Percentiles rank a stretch among this genome's conserved stretches.
Conservation (phyloP, 2,797 vertebrate species). For the Melanotaenia parkinsoni region DNA sequence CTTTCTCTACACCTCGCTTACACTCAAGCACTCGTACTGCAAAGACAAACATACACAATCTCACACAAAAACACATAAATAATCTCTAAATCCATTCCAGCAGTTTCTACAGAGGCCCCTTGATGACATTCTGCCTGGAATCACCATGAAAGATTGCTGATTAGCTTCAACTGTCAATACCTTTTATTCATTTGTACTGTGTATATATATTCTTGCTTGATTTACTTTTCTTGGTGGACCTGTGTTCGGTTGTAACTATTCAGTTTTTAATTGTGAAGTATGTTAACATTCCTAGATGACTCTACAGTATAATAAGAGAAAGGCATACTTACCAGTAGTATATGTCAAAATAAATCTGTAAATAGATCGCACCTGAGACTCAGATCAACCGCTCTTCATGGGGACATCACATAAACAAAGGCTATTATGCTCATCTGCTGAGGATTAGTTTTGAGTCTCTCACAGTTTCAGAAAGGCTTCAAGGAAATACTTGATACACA, state of each 20-base stretch:
- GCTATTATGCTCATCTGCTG: slow-evolving; percentile 54
- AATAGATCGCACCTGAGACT: slow-evolving; percentile 63
- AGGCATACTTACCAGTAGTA: slow-evolving; percentile 64
- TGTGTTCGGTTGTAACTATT: slow-evolving; percentile 72
- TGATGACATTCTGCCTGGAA: slow-evolving; percentile 39
- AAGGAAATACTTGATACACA: slow-evolving; percentile 38
- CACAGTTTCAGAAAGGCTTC: slow-evolving; percentile 30
- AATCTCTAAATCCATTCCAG: slow-evolving; percentile 60
- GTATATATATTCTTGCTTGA: slow-evolving; percentile 69
- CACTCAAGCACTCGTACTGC: slow-evolving; percentile 35
- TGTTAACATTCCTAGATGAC: slow-evolving; percentile 75
- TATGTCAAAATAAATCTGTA: slow-evolving; percentile 66
- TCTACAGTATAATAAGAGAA: slow-evolving; percentile 60
- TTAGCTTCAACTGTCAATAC: slow-evolving; percentile 65
- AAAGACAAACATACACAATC: slow-evolving; percentile 25
- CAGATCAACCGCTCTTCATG: slow-evolving; percentile 36
- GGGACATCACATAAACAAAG: slow-evolving; percentile 37
- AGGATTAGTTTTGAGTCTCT: slow-evolving; percentile 37
- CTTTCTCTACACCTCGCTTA: slow-evolving; percentile 37
- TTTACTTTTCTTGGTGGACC: slow-evolving; percentile 72
- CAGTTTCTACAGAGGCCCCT: slow-evolving; percentile 42
- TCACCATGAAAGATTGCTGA: slow-evolving; percentile 44
- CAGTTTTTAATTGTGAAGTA: slow-evolving; percentile 72
- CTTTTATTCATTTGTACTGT: slow-evolving; percentile 67
- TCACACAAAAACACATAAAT: slow-evolving; percentile 26